Base-by-base conservation (phyloP, 2,888 invertebrate genomes). In the Aproaerema taeniolella region DNA sequence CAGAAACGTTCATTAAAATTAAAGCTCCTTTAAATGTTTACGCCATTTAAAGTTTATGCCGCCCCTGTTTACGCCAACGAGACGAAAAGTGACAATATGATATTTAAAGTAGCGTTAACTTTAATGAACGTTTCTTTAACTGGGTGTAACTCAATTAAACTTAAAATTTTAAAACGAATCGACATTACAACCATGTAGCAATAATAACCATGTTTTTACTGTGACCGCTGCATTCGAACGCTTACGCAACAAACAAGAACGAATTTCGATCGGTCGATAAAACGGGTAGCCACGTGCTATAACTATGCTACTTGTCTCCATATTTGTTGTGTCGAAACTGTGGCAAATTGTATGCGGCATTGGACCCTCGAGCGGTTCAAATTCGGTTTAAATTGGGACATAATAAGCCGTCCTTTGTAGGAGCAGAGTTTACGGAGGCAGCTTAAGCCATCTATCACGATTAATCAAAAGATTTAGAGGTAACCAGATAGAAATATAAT, bases 261-360 rank as follows among this genome's bases (percentile, higher is more conserved):
- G 42, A 43, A 41, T 41, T 43, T 40, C 46, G 43, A 46, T 49
- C 37, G 38, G 15, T n/a, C 38, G 40, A 45, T 45, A 45, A 36
- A 39, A 20, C 31, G 25, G 34, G 15, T 24, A 28, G 12, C 13
- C 39, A 39, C 33, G 33, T 33, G 39, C 10, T 24, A 16, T 36
- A 14, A 10, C 12, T 33, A 31, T 40, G n/a, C n/a, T n/a, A n/a
- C 57, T 57, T 68, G 71, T 70, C 67, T 59, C 60, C 47, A 28
- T 52, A 47, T 53, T 49, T 44, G 52, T 48, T 29, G 16, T 10
- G 34, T 46, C 72, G 78, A 67, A 77, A 82, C 63, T 59, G 60
- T 60, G 53, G 46, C 67, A 53, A 71, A 72, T 73, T 53, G 54
- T 48, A 52, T n/a, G 52, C 59, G 70, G 61, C 69, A 67, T 67